A percentile compares a stretch with the other conserved stretches of the same genome.
Evolutionary conservation across 1,140 invertebrate species (phyloP).

Genomic region (Drosophila persimilis): DNA sequence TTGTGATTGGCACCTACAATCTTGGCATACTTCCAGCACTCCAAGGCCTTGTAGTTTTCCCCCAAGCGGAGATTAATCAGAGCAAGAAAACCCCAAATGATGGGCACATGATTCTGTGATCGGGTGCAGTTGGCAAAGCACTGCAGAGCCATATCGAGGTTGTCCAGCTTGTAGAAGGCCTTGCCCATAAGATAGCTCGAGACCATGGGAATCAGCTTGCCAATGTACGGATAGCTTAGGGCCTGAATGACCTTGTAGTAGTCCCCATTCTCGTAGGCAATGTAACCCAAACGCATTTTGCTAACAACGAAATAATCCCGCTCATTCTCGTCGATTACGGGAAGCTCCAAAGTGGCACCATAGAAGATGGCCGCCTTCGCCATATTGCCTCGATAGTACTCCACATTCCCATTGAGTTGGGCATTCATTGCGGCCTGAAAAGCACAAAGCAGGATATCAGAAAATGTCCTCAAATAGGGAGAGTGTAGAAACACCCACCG

Average conservation of each 20-base stretch:
- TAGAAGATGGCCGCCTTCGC: constrained; percentile 39
- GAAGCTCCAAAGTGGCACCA: neutral
- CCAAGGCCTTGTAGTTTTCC: constrained; percentile 56
- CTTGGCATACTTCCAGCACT: constrained; percentile 73
- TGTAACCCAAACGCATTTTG: constrained; percentile 53
- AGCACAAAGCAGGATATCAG: neutral
- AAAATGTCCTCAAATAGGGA: neutral
- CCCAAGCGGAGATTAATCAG: constrained; percentile 58
- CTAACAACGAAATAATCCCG: constrained; percentile 44
- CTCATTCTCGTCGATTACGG: neutral
- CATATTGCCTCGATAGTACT: constrained; percentile 45
- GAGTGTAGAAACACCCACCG: constrained; percentile 7
- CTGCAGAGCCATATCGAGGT: constrained; percentile 25
- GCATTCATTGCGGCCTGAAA: constrained; percentile 23
- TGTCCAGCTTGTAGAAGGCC: constrained; percentile 50
- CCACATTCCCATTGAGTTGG: constrained; percentile 69
- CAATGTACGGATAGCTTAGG: neutral
- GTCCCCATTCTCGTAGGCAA: constrained; percentile 40
- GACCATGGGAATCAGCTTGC: constrained; percentile 18
- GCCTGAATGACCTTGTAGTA: constrained; percentile 37
- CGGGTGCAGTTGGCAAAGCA: constrained; percentile 48
- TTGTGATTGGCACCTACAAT: constrained; percentile 36
- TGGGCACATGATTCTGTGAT: constrained; percentile 52
- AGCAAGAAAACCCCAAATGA: constrained; percentile 67
- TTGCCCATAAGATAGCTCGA: constrained; percentile 51